Percentiles rank a stretch among this genome's conserved stretches.
Conservation (phyloP, 2,888 invertebrate species). For the Biston betularia region DNA sequence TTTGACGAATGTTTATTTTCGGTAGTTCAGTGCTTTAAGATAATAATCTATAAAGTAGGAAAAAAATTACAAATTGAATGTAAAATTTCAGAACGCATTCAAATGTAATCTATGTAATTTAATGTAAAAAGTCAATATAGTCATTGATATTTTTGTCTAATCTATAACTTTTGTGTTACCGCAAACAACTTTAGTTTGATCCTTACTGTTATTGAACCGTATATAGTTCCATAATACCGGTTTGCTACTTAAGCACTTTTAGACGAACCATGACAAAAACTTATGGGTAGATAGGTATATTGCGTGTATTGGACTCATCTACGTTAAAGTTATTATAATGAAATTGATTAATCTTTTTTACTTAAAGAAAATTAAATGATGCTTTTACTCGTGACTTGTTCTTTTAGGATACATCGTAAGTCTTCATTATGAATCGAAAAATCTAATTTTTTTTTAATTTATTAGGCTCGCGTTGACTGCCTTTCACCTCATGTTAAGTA, state of each 20-base stretch:
- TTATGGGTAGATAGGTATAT: conserved; percentile 8
- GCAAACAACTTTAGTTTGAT: not conserved
- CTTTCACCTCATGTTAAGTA: too few relatives aligned
- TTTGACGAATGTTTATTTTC: too few relatives aligned
- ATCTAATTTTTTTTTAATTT: too few relatives aligned
- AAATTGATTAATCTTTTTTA: conserved; percentile 9
- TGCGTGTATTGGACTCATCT: conserved; percentile 17
- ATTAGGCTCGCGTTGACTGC: too few relatives aligned
- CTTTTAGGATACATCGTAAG: conserved; percentile 2
- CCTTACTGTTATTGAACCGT: conserved; percentile 19
- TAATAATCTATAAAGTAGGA: too few relatives aligned
- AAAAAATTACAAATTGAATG: too few relatives aligned
- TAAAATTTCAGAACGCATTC: too few relatives aligned
- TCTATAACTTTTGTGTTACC: too few relatives aligned
- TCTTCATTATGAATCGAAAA: conserved; percentile 7
- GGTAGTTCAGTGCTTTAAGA: too few relatives aligned
- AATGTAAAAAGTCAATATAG: too few relatives aligned
- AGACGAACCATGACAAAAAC: conserved; percentile 23
- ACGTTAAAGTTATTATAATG: conserved; percentile 22
- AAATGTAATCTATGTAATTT: too few relatives aligned
- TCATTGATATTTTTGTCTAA: too few relatives aligned
- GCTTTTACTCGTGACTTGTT: conserved; percentile 6
- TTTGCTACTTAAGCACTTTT: conserved; percentile 27
- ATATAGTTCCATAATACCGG: conserved; percentile 3
- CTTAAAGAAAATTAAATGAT: conserved; percentile 11